Conservation (phyloP, 2,113 vertebrate species). For the Ochotona princeps region DNA sequence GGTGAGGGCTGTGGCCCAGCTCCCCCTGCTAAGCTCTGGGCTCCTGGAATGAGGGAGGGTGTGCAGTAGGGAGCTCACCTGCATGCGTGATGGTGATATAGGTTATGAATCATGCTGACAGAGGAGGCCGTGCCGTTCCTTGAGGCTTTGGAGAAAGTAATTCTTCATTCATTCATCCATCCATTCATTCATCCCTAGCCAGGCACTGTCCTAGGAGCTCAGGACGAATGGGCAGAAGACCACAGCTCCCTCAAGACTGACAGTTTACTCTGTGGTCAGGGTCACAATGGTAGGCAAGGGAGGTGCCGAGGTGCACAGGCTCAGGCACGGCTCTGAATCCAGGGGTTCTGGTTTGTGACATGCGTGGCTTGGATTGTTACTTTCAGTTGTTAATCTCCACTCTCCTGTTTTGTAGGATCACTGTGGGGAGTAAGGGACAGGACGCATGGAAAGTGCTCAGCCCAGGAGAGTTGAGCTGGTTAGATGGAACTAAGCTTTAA, state of each 20-base stretch:
- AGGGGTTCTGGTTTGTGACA: fast-evolving
- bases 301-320: no score
- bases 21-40: not conserved
- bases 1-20: not conserved
- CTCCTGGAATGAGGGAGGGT: not conserved
- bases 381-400: not conserved
- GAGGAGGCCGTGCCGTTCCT: not conserved
- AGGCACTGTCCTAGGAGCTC: not conserved
- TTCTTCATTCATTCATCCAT: not conserved
- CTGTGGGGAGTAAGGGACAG: not conserved
- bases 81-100: not conserved
- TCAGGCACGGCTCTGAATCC: no score
- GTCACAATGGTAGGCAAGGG: fast-evolving
- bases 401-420: not conserved
- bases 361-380: not conserved
- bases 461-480: no score
- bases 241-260: not conserved
- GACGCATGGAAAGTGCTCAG: not conserved
- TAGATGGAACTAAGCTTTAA: no score
- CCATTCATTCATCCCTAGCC: not conserved
- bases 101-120: not conserved
- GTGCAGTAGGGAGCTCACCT: not conserved
- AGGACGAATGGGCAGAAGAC: not conserved
- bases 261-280: not conserved
- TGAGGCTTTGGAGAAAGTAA: not conserved